A percentile compares a stretch with the other conserved stretches of the same genome.
Conservation (phyloP, 2,113 vertebrate species). For the Prochilodus magdalenae region DNA sequence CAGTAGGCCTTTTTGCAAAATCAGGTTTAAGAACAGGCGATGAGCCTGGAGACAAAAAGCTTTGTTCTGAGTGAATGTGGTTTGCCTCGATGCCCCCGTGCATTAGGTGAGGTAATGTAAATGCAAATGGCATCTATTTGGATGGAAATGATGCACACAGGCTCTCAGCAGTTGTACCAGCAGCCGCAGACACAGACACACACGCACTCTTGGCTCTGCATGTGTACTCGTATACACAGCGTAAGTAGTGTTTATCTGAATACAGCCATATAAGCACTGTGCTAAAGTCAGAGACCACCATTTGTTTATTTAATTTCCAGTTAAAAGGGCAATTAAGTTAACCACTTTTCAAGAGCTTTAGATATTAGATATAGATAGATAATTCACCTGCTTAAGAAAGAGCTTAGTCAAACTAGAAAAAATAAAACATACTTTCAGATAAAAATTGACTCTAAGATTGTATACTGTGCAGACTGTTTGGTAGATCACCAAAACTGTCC, state of each 20-base stretch:
- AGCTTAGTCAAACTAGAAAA: too few relatives aligned
- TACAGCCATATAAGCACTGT: not conserved
- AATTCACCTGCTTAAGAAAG: too few relatives aligned
- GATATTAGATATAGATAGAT: too few relatives aligned
- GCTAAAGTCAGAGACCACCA: too few relatives aligned
- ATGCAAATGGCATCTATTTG: slow-evolving; percentile 33
- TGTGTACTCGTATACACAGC: not conserved
- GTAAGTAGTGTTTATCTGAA: not conserved
- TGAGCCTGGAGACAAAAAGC: not conserved
- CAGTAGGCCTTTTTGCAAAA: not conserved
- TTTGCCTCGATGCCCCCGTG: not conserved
- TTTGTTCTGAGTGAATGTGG: slow-evolving; percentile 14
- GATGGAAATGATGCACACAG: slow-evolving; percentile 4
- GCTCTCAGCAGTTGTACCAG: slow-evolving; percentile 13
- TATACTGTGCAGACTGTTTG: too few relatives aligned
- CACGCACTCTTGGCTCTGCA: not conserved
- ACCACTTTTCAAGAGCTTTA: too few relatives aligned
- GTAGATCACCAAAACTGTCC: too few relatives aligned
- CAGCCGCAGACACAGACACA: not conserved
- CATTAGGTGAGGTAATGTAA: slow-evolving; percentile 17
- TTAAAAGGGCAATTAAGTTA: too few relatives aligned
- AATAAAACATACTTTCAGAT: too few relatives aligned
- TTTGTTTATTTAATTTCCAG: too few relatives aligned
- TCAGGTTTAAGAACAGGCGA: not conserved
- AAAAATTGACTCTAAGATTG: too few relatives aligned